phyloP scores from a whole-genome alignment of 2,888 invertebrate species.

The Carpatolechia fugitivella region DNA sequence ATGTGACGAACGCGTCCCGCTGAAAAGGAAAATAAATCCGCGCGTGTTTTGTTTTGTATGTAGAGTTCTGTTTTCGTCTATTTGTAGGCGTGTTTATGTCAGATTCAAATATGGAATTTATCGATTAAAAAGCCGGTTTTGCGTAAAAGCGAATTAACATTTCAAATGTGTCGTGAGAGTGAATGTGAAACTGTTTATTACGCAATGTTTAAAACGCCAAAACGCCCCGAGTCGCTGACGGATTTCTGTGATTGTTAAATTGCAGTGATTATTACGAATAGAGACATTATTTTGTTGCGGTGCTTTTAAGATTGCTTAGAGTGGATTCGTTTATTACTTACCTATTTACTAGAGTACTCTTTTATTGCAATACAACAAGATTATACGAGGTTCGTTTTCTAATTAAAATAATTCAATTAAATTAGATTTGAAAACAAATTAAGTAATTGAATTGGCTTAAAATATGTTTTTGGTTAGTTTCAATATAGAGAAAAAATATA shows the following conservation, averaged over 20 bases:
- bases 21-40: not conserved
- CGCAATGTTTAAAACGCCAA: constrained; percentile 47
- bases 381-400: too few relatives aligned
- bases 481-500: too few relatives aligned
- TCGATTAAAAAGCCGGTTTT: constrained; percentile 48
- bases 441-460: too few relatives aligned
- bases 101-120: constrained; percentile 33
- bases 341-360: too few relatives aligned
- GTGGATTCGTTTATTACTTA: not conserved
- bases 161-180: constrained; percentile 62
- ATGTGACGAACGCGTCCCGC: not conserved
- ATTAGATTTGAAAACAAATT: too few relatives aligned
- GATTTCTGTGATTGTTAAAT: constrained; percentile 31
- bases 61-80: constrained; percentile 11
- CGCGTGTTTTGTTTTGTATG: not conserved
- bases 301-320: not conserved
- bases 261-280: constrained; percentile 11
- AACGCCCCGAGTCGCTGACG: constrained; percentile 27
- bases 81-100: constrained; percentile 12
- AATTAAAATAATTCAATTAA: too few relatives aligned
- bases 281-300: constrained; percentile 15
- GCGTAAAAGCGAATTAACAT: constrained; percentile 72
- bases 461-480: too few relatives aligned
- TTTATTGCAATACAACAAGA: too few relatives aligned
- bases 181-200: constrained; percentile 66